Evolutionary conservation across 2,797 vertebrate genomes (phyloP).

Genomic region (Austrolebias charrua): DNA sequence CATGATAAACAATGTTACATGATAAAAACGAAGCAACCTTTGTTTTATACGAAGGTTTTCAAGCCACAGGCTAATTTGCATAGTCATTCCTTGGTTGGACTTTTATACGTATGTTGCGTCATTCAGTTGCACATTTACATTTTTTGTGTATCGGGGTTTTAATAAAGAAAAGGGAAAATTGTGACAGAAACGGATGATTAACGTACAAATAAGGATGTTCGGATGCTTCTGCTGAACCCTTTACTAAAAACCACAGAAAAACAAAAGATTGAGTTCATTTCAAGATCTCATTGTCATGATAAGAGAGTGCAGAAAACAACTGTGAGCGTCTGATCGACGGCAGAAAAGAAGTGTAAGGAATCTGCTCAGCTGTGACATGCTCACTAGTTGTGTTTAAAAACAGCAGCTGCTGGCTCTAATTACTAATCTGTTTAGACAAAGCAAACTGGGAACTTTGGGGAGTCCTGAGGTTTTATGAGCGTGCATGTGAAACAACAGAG

Average conservation of each 20-base stretch:
- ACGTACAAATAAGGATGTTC: no score
- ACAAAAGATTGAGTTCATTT: conserved; percentile 31
- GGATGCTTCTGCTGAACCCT: no score
- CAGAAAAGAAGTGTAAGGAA: conserved; percentile 29
- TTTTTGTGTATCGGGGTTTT: no score
- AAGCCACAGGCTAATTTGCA: no score
- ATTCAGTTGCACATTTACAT: no score
- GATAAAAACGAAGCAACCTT: no score
- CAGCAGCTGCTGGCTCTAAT: conserved; percentile 67
- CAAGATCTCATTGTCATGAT: conserved; percentile 46
- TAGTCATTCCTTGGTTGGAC: no score
- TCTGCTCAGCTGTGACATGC: conserved; percentile 46
- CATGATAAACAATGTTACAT: no score
- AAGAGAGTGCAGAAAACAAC: conserved; percentile 13
- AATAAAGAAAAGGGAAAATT: no score
- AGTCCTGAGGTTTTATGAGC: neutral
- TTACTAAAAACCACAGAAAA: conserved; percentile 2
- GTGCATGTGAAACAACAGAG: conserved; percentile 7
- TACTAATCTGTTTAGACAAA: conserved; percentile 49
- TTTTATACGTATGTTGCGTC: no score
- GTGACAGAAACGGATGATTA: no score
- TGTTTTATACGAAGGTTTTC: no score
- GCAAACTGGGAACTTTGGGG: conserved; percentile 34
- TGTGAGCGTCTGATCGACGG: conserved; percentile 23
- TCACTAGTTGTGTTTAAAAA: conserved; percentile 61